Percentiles rank a stretch among this genome's conserved stretches.
These are phyloP conservation scores for Ips typographus DNA, from an alignment of 1,140 invertebrate species.

Conservation along the genomic window DNA sequence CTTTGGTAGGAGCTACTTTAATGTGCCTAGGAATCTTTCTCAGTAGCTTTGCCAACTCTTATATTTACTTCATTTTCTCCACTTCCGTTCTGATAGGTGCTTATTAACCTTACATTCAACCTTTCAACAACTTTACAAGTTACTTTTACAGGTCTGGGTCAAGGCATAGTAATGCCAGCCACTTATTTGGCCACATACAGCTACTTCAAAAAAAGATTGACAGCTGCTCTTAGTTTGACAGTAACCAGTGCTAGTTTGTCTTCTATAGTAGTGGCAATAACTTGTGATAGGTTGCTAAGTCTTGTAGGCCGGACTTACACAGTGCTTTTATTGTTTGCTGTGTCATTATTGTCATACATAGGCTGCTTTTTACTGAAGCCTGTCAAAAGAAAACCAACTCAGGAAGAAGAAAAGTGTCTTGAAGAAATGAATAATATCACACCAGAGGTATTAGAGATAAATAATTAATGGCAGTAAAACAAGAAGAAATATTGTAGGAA, in stretches of 20 bases:
- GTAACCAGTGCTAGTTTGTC: conserved; percentile 52
- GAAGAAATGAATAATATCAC: background rate
- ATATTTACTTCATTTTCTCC: conserved; percentile 43
- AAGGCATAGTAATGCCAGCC: conserved; percentile 49
- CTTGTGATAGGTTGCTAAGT: conserved; percentile 45
- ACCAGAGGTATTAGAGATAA: too few species aligned
- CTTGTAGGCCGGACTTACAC: conserved; percentile 45
- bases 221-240: conserved; percentile 52
- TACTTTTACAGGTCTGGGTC: conserved; percentile 45
- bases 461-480: background rate
- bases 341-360: conserved; percentile 49
- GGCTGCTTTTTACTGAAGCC: conserved; percentile 43
- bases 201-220: conserved; percentile 53
- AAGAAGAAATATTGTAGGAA: conserved; percentile 2
- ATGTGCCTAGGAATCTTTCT: conserved; percentile 45
- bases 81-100: conserved; percentile 48
- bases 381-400: conserved; percentile 11
- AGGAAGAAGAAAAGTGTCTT: background rate
- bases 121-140: background rate
- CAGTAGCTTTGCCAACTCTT: conserved; percentile 45
- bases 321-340: conserved; percentile 49
- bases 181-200: conserved; percentile 52
- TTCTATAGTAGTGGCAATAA: conserved; percentile 52
- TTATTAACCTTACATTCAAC: conserved; percentile 4
- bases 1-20: conserved; percentile 41